These are phyloP conservation scores for Macroramphosus scolopax DNA, from an alignment of 2,797 vertebrate species.

Conservation along the genomic window DNA sequence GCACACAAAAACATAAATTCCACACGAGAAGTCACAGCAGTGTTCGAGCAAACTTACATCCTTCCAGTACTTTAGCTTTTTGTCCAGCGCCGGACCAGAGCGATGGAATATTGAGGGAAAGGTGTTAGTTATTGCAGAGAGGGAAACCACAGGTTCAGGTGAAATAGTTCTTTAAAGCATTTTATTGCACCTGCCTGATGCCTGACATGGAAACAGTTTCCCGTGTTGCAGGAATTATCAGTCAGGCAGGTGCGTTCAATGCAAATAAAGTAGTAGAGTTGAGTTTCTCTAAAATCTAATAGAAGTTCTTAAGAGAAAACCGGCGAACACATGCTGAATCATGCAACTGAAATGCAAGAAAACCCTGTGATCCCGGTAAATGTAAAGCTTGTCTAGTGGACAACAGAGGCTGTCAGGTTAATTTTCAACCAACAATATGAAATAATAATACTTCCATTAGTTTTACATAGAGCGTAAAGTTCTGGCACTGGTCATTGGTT, in stretches of 20 bases:
- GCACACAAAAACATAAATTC: slow-evolving; percentile 21
- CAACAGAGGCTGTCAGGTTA: no score
- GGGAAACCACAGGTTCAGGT: no score
- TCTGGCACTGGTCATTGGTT: no score
- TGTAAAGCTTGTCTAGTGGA: no score
- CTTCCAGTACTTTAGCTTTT: slow-evolving; percentile 97
- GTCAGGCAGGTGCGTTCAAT: slow-evolving; percentile 30
- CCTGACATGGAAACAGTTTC: background rate
- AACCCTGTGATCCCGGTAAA: no score
- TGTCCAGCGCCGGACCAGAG: slow-evolving; percentile 79
- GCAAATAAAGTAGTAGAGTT: slow-evolving; percentile 47
- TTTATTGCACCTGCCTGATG: slow-evolving; percentile 14
- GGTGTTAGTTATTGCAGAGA: slow-evolving; percentile 80
- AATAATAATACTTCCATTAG: no score
- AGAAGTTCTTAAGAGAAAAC: no score
- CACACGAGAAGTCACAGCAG: slow-evolving; percentile 68
- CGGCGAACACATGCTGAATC: slow-evolving; percentile 50
- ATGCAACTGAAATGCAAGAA: slow-evolving; percentile 30
- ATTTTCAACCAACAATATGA: no score
- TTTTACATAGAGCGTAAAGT: no score
- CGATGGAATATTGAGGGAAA: slow-evolving; percentile 86
- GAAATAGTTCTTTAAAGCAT: slow-evolving; percentile 39
- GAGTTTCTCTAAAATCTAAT: no score
- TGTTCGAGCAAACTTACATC: slow-evolving; percentile 87
- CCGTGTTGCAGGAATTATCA: background rate